Conservation (phyloP, 2,113 vertebrate species). For the Porphyrio hochstetteri region DNA sequence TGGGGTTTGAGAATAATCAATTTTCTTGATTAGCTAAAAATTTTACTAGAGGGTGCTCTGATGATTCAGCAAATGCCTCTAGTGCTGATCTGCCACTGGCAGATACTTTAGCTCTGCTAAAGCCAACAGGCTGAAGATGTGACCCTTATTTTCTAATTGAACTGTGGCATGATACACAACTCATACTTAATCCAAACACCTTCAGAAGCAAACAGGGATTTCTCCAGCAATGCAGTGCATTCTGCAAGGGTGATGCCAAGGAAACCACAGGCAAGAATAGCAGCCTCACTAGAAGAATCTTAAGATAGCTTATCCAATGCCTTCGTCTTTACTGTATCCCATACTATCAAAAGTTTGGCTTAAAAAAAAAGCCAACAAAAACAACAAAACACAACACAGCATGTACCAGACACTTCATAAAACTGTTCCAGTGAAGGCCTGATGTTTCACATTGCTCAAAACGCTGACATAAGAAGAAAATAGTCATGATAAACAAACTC, state of each 20-base stretch:
- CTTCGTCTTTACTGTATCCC: slow-evolving; percentile 3
- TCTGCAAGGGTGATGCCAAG: neutral
- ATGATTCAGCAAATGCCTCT: neutral
- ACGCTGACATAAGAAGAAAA: neutral
- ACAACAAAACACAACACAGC: neutral
- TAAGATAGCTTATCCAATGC: neutral
- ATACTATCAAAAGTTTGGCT: neutral
- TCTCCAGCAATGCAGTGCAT: slow-evolving; percentile 16
- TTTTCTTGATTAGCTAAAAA: neutral
- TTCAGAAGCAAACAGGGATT: neutral
- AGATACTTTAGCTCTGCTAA: neutral
- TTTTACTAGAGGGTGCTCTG: neutral
- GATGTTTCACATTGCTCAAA: neutral
- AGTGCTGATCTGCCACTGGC: neutral
- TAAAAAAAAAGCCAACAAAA: neutral
- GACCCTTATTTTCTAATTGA: neutral
- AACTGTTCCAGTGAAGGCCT: neutral
- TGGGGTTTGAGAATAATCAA: too few relatives aligned
- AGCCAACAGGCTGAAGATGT: neutral
- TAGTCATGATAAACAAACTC: neutral
- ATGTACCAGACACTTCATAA: neutral
- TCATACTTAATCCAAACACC: neutral
- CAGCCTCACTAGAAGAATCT: neutral
- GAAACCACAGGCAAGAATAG: slow-evolving; percentile 7
- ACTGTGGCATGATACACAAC: neutral